Conservation (phyloP, 2,113 vertebrate genomes). For the Sylvia atricapilla region DNA sequence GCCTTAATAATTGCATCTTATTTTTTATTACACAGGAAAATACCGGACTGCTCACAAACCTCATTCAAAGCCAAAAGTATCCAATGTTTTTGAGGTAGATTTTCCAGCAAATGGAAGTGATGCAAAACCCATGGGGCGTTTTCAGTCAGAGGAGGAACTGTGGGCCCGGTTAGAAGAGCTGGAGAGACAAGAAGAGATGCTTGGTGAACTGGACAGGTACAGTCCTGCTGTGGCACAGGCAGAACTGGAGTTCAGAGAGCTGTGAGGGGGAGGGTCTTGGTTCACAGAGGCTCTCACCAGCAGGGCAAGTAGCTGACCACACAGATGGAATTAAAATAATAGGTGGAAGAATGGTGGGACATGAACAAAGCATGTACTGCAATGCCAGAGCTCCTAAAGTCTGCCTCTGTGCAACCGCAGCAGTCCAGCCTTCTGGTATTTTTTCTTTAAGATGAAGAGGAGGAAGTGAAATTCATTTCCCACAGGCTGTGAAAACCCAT, state of each 20-base stretch:
- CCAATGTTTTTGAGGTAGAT: conserved; percentile 72
- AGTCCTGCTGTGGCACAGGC: neutral
- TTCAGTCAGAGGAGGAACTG: conserved; percentile 82
- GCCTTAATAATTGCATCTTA: neutral
- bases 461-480: neutral
- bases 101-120: conserved; percentile 65
- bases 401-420: neutral
- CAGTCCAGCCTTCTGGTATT: neutral
- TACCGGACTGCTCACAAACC: conserved; percentile 86
- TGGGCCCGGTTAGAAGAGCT: conserved; percentile 92
- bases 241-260: neutral
- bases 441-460: neutral
- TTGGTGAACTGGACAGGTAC: conserved; percentile 86
- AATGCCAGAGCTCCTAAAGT: neutral
- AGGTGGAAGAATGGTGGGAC: neutral
- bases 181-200: conserved; percentile 84
- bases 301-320: neutral
- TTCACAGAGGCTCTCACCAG: neutral
- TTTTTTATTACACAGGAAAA: conserved; percentile 75
- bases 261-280: neutral
- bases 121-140: conserved; percentile 38
- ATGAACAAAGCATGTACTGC: neutral
- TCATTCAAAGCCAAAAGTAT: conserved; percentile 88
- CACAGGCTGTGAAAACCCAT: neutral
- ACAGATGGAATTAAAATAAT: neutral